Evolutionary conservation across 2,113 vertebrate genomes (phyloP).

Genomic region (Hemichromis elongatus): DNA sequence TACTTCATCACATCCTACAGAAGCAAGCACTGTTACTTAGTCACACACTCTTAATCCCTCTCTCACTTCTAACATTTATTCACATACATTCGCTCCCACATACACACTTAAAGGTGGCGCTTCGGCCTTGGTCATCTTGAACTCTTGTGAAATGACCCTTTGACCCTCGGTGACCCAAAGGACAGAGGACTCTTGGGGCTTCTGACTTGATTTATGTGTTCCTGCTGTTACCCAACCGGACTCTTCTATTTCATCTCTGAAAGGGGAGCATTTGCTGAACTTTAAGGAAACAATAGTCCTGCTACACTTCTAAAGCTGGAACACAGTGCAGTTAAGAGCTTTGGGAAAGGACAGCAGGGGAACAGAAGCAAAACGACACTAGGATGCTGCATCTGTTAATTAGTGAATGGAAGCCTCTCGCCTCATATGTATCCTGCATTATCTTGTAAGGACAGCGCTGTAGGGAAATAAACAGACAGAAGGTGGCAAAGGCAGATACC

Average conservation of each 20-base stretch:
- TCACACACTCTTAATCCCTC: conserved; percentile 7
- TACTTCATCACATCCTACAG: conserved; percentile 40
- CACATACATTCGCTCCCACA: conserved; percentile 26
- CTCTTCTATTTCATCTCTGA: conserved; percentile 93
- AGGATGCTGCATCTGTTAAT: conserved; percentile 72
- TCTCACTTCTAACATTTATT: background rate
- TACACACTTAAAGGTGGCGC: conserved; percentile 18
- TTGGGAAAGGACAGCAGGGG: background rate
- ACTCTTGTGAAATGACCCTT: conserved; percentile 67
- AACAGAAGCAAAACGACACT: conserved; percentile 45
- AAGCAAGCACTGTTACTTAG: conserved; percentile 10
- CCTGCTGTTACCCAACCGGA: conserved; percentile 86
- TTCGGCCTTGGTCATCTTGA: conserved; percentile 67
- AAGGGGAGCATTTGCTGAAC: conserved; percentile 80
- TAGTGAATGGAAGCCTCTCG: conserved; percentile 11
- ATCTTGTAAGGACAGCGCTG: conserved; percentile 1
- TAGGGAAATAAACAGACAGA: background rate
- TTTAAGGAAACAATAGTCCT: conserved; percentile 83
- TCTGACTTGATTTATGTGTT: conserved; percentile 94
- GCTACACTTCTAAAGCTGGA: conserved; percentile 64
- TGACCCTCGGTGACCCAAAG: conserved; percentile 82
- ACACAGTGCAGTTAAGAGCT: conserved; percentile 31
- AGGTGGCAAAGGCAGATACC: background rate
- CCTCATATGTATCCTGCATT: background rate
- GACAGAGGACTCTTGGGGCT: conserved; percentile 79